Evolutionary conservation across 1,140 invertebrate species (phyloP).

Genomic region (Drosophila rufa): DNA sequence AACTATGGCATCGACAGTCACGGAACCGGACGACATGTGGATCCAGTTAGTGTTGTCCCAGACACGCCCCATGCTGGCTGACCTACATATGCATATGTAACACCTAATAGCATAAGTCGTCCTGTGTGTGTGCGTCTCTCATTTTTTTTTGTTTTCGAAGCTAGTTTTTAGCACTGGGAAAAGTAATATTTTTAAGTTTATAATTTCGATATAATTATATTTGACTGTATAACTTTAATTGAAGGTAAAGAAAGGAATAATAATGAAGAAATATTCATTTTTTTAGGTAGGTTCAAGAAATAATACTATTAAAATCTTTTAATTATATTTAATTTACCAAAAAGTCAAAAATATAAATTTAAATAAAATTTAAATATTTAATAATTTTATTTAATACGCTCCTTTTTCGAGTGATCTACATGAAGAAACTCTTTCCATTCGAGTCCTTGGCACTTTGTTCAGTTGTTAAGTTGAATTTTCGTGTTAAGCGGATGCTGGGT

Average conservation of each 20-base stretch:
- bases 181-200: too few species aligned
- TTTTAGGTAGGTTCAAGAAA: too few species aligned
- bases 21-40: constrained; percentile 73
- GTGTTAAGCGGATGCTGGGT: constrained; percentile 68
- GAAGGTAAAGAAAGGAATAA: too few species aligned
- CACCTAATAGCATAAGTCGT: constrained; percentile 49
- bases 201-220: too few species aligned
- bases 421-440: constrained; percentile 12
- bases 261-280: too few species aligned
- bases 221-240: too few species aligned
- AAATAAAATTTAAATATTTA: too few species aligned
- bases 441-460: constrained; percentile 60
- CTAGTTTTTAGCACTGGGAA: constrained; percentile 5
- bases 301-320: too few species aligned
- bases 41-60: constrained; percentile 56
- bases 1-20: constrained; percentile 55
- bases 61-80: constrained; percentile 46
- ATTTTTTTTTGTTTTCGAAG: constrained; percentile 51
- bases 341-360: too few species aligned
- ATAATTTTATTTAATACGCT: not conserved
- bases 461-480: constrained; percentile 79
- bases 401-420: not conserved
- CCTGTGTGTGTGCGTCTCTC: constrained; percentile 16
- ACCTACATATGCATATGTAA: constrained; percentile 76
- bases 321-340: too few species aligned